Conservation (phyloP, 92 coral and sea anemone species). For the Zoanthus gigantus region DNA sequence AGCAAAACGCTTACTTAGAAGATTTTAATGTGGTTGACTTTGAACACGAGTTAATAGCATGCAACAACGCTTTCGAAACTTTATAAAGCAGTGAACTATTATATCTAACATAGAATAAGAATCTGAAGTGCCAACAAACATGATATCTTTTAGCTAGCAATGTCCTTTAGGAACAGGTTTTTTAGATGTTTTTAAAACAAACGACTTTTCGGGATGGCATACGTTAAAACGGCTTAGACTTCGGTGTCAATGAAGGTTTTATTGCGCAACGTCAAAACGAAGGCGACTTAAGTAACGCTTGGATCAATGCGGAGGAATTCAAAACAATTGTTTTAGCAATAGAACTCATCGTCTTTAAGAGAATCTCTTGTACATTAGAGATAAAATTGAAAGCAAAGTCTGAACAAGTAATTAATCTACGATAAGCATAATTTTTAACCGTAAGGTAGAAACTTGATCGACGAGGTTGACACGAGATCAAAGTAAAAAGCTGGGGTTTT, state of each 20-base stretch:
- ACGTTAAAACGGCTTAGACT: not conserved
- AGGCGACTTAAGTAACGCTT: not conserved
- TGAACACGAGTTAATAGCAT: not conserved
- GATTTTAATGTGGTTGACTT: not conserved
- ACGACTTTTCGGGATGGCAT: not conserved
- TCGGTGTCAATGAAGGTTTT: not conserved
- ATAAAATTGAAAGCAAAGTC: not conserved
- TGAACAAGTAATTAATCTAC: not conserved
- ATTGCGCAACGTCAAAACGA: not conserved
- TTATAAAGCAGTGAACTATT: not conserved
- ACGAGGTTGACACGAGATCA: not conserved
- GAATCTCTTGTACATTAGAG: not conserved
- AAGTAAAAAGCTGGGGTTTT: not conserved
- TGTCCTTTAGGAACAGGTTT: not conserved
- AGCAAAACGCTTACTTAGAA: not conserved
- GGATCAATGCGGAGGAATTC: not conserved
- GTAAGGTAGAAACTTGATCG: not conserved
- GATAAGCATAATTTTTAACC: not conserved
- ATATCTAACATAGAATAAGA: not conserved
- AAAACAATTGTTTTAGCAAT: not conserved
- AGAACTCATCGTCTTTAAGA: not conserved
- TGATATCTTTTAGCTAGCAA: not conserved
- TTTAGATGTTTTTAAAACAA: not conserved
- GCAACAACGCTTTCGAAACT: not conserved
- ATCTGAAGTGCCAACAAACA: not conserved